These are phyloP conservation scores for Drosophila subobscura DNA, from an alignment of 1,140 invertebrate species.

Conservation along the genomic window DNA sequence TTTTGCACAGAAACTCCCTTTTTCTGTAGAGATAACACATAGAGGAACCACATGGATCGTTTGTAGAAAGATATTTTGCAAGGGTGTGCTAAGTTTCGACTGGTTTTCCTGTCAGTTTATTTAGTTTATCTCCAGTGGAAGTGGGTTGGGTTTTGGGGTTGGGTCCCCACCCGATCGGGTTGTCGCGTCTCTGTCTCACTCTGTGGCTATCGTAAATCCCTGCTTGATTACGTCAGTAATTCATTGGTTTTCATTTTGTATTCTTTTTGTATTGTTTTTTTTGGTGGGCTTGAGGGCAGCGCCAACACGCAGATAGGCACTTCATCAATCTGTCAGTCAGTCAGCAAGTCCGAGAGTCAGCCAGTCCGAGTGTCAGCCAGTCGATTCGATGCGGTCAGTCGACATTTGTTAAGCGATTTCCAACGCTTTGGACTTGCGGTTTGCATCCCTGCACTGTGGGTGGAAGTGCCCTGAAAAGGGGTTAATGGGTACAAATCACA, in stretches of 20 bases:
- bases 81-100: slow-evolving; percentile 3
- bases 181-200: slow-evolving; percentile 1
- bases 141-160: slow-evolving; percentile 46
- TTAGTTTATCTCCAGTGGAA: slow-evolving; percentile 43
- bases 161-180: slow-evolving; percentile 10
- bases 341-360: slow-evolving; percentile 17
- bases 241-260: slow-evolving; percentile 31
- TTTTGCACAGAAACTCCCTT: too few species aligned
- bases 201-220: slow-evolving; percentile 45
- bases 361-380: slow-evolving; percentile 12
- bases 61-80: slow-evolving; percentile 8
- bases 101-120: slow-evolving; percentile 43
- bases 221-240: slow-evolving; percentile 65
- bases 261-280: slow-evolving; percentile 12
- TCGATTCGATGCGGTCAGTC: slow-evolving; percentile 46
- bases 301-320: slow-evolving; percentile 41
- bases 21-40: too few species aligned
- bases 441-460: slow-evolving; percentile 25
- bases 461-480: not conserved
- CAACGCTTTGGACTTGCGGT: slow-evolving; percentile 29
- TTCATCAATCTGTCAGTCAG: slow-evolving; percentile 44
- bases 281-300: slow-evolving; percentile 13
- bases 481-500: slow-evolving; percentile 14
- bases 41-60: not conserved
- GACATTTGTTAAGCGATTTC: slow-evolving; percentile 38